Base-by-base conservation (phyloP, 2,797 vertebrate genomes). In the Amphiprion clarkii region DNA sequence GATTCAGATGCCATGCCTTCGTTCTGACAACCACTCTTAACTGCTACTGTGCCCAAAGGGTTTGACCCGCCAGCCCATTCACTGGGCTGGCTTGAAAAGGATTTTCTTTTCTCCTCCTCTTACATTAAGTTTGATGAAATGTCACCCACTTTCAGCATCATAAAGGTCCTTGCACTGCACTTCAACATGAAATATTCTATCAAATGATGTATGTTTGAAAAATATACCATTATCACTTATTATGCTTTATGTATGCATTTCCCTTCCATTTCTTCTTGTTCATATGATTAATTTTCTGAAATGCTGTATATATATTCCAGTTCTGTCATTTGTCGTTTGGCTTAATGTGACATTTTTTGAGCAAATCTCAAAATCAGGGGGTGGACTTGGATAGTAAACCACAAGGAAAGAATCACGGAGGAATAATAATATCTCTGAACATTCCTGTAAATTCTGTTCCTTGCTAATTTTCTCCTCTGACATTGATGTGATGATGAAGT, bases 1-100 rank as follows among this genome's bases (percentile, higher is more conserved):
- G 39, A 64, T 63, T 67, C 40, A 16, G 1, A 48, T 48, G 31
- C 3, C 1, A 9, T 33, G 54, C 17, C 16, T 69, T 52, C 14
- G 3, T 62, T 21, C n/a, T 67, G 21, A 69, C n/a, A 68, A 54
- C 2, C 54, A 17, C 57, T 67, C 27, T 31, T 5, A 40, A 10
- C 44, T 5, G 9, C 1, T 14, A 27, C 36, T 46, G 51, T 48
- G 49, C 17, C 16, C n/a, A 23, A 51, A 51, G 8, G 48, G 7
- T 21, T 21, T 49, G 48, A 49, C 48, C 48, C n/a, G 21, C 9
- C 48, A 51, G 9, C n/a, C 9, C 19, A 29, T 52, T 46, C 19
- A 39, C 36, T 39, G 10, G 36, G 36, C 2, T 3, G 8, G 29
- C 6, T 60, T 23, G 6, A 36, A 7, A 39, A 19, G 51, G 27